A percentile compares a stretch with the other conserved stretches of the same genome.
phyloP scores from a whole-genome alignment of 2,888 invertebrate genomes.

The Cheilosia grossa region DNA sequence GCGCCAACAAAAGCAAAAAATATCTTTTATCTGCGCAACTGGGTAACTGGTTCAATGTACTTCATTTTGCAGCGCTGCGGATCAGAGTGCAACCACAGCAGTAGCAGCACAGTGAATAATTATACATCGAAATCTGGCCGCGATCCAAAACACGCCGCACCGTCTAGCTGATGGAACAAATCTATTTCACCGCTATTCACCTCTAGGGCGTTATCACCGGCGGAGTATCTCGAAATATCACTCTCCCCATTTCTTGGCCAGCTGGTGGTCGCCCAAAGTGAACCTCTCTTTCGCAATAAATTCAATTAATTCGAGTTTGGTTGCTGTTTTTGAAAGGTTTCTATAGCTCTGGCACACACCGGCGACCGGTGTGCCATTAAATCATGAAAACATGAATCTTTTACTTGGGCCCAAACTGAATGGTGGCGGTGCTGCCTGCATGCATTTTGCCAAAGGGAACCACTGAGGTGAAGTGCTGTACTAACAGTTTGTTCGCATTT shows the following conservation, averaged over 20 bases:
- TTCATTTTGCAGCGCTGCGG: slow-evolving; percentile 21
- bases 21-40: slow-evolving; percentile 64
- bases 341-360: not conserved
- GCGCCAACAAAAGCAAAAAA: slow-evolving; percentile 35
- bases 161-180: slow-evolving; percentile 46
- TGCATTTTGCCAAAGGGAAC: not conserved
- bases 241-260: slow-evolving; percentile 64
- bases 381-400: slow-evolving; percentile 48
- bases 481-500: slow-evolving; percentile 21
- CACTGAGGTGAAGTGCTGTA: not conserved
- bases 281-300: slow-evolving; percentile 56
- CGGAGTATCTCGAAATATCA: slow-evolving; percentile 56
- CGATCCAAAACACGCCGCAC: slow-evolving; percentile 32
- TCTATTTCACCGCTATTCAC: slow-evolving; percentile 70
- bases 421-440: slow-evolving; percentile 26
- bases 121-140: slow-evolving; percentile 51
- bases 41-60: slow-evolving; percentile 74
- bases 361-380: slow-evolving; percentile 29
- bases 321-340: slow-evolving; percentile 57
- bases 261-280: slow-evolving; percentile 15
- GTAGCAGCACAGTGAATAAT: slow-evolving; percentile 54
- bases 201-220: slow-evolving; percentile 66
- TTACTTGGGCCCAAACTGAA: slow-evolving; percentile 30
- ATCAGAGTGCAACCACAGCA: slow-evolving; percentile 38
- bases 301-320: slow-evolving; percentile 68